A percentile compares a stretch with the other conserved stretches of the same genome.
phyloP scores from a whole-genome alignment of 1,140 invertebrate genomes.

The Eufriesea mexicana region DNA sequence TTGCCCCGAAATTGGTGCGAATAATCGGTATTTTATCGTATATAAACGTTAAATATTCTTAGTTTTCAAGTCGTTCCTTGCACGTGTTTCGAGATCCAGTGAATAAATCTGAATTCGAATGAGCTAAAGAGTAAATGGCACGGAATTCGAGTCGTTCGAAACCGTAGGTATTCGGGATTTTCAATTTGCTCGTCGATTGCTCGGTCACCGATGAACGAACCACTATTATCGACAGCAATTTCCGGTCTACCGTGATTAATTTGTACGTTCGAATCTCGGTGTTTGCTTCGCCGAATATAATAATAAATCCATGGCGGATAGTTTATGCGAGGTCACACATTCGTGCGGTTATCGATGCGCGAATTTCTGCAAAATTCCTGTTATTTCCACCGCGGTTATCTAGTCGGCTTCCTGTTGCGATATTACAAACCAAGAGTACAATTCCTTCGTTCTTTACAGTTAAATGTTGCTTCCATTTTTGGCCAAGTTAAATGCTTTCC shows the following conservation, averaged over 20 bases:
- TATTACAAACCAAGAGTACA: not conserved
- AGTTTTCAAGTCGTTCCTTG: too few relatives aligned
- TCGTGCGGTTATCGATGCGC: not conserved
- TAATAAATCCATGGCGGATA: slow-evolving; percentile 40
- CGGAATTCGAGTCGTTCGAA: not conserved
- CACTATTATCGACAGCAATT: slow-evolving; percentile 23
- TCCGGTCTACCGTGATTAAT: slow-evolving; percentile 28
- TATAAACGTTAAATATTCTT: too few relatives aligned
- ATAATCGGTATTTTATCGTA: too few relatives aligned
- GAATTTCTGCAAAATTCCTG: slow-evolving; percentile 43
- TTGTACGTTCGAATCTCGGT: not conserved
- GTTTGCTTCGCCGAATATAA: slow-evolving; percentile 37
- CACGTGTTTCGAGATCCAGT: not conserved
- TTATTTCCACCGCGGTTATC: slow-evolving; percentile 3
- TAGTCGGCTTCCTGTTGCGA: not conserved
- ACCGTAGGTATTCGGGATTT: not conserved
- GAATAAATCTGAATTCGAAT: slow-evolving; percentile 5
- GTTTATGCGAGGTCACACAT: slow-evolving; percentile 23
- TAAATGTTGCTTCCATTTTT: not conserved
- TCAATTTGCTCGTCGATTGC: slow-evolving; percentile 5
- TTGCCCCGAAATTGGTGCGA: too few relatives aligned
- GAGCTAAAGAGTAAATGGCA: not conserved
- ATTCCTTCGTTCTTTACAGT: not conserved
- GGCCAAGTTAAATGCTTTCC: slow-evolving; percentile 4
- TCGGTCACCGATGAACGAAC: not conserved